These are phyloP conservation scores for Parauchenoglanis ngamensis DNA, from an alignment of 2,797 vertebrate species.

Conservation along the genomic window DNA sequence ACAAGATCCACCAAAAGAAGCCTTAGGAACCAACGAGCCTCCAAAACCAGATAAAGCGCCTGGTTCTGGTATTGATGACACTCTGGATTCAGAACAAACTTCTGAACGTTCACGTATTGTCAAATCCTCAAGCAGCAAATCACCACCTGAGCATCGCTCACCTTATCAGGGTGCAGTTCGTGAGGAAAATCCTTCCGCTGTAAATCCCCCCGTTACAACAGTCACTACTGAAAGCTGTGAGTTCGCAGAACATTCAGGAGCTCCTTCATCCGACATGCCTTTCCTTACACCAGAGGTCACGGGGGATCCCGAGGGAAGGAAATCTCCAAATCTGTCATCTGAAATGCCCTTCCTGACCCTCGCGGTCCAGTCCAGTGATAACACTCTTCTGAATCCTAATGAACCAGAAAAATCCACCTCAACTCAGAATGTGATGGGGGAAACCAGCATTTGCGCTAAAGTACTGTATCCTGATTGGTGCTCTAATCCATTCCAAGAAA, in stretches of 20 bases:
- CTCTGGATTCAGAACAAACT: background rate
- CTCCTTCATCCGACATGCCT: conserved; percentile 72
- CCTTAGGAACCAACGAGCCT: conserved; percentile 35
- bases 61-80: conserved; percentile 5
- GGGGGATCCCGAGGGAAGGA: conserved; percentile 61
- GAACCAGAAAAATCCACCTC: conserved; percentile 17
- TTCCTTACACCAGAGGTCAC: conserved; percentile 73
- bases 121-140: conserved; percentile 21
- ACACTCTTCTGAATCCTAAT: background rate
- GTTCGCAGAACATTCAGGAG: conserved; percentile 52
- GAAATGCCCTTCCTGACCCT: conserved; percentile 82
- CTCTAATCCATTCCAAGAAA: background rate
- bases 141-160: background rate
- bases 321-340: conserved; percentile 68
- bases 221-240: conserved; percentile 47
- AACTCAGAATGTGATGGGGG: background rate
- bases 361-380: conserved; percentile 61
- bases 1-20: conserved; percentile 32
- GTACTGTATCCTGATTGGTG: conserved; percentile 24
- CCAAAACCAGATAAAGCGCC: conserved; percentile 4
- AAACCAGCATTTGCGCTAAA: conserved; percentile 7
- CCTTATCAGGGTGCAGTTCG: background rate
- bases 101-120: background rate
- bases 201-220: background rate
- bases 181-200: conserved; percentile 3